Evolutionary conservation across 1,140 invertebrate genomes (phyloP), one percentile per base, ranked within the genome.

Genomic region (Sesamia nonagrioides): DNA sequence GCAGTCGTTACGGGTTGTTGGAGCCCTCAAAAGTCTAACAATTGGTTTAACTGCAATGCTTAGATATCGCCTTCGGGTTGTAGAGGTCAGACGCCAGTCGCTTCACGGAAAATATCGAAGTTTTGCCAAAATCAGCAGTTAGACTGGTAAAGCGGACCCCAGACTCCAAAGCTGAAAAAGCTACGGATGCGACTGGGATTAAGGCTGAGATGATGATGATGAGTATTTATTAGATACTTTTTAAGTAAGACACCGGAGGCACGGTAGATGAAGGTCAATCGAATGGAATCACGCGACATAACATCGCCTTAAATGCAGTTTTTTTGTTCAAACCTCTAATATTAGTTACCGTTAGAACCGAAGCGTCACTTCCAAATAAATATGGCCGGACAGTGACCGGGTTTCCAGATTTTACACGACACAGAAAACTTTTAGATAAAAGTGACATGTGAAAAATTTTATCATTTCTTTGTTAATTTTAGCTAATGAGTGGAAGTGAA

Each of bases 401-500:
- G 71, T 73, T 73, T 40, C n/a, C 13, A 35, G 45, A 71, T 54
- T 71, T 33, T 15, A 35, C 33, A 52, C 9, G 52, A 50, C 52
- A 73, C 71, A 58, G 45, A 71, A 50, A 71, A 13, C 45, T 11
- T 35, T 73, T 18, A 17, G 71, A 73, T 58, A 73, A 56, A 58
- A 18, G 13, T 58, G 52, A 73, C 71, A 40, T 58, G 71, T 45
- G 71, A 73, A 35, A 71, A 54, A 71, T 58, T 58, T 40, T 73
- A 15, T 37, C 6, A n/a, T 17, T 56, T 21, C 71, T 58, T 73
- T 73, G 71, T 56, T 56, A 17, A n/a, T 71, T 50, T 50, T 17
- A 37, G 17, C 33, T 27, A 69, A 69, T 50, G 3, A 37, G 17
- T 35, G 13, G 27, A n/a, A 11, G 3, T 54, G 45, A 52, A 56